Evolutionary conservation across 2,113 vertebrate genomes (phyloP).

Genomic region (Butorides virescens): DNA sequence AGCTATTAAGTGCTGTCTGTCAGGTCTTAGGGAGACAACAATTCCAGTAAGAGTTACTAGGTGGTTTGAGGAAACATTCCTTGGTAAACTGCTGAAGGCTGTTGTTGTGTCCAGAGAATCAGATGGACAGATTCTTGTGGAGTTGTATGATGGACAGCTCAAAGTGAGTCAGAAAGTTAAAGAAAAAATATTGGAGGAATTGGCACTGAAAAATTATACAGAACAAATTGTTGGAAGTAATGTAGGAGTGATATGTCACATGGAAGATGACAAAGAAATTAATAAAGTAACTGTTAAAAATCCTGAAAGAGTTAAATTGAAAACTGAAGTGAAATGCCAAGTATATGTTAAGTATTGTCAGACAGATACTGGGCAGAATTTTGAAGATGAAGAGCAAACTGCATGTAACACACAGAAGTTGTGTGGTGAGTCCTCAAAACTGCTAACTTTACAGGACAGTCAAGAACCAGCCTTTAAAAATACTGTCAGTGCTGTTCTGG

Average conservation of each 20-base stretch:
- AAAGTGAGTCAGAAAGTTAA: conserved; percentile 83
- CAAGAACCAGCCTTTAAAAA: not conserved
- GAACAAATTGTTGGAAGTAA: not conserved
- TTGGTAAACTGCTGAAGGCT: conserved; percentile 80
- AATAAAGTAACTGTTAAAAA: not conserved
- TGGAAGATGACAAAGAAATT: not conserved
- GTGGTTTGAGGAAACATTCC: conserved; percentile 78
- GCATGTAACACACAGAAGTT: not conserved
- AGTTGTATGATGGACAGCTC: conserved; percentile 82
- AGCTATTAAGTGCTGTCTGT: conserved; percentile 82
- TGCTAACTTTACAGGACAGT: not conserved
- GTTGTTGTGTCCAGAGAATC: conserved; percentile 71
- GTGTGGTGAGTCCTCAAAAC: not conserved
- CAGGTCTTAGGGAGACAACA: conserved; percentile 65
- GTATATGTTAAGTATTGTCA: not conserved
- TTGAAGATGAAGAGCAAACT: not conserved
- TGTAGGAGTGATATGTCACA: not conserved
- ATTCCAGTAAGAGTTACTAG: conserved; percentile 71
- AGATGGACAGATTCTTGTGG: conserved; percentile 79
- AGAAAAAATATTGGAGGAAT: conserved; percentile 68
- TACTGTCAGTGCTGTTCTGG: not conserved
- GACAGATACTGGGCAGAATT: not conserved
- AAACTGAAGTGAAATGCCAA: not conserved
- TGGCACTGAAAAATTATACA: fast-evolving
- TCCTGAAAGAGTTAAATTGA: not conserved